Percentiles rank a stretch among this genome's conserved stretches.
Evolutionary conservation across 2,888 invertebrate species (phyloP).

Genomic region (Ormia ochracea): DNA sequence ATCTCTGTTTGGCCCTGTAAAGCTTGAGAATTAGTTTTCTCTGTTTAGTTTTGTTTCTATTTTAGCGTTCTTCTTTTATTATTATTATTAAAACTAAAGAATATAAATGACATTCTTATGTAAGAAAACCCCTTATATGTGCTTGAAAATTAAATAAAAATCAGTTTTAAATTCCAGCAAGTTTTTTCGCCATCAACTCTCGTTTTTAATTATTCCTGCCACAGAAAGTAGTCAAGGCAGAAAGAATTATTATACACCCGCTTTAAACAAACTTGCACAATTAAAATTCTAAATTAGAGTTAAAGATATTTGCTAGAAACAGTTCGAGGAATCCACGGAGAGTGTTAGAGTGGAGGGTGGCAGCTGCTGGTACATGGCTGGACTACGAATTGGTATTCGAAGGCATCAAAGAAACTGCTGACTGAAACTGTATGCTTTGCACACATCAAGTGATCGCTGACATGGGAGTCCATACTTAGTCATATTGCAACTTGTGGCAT

Average conservation of each 20-base stretch:
- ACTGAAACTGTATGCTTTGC: too few species aligned
- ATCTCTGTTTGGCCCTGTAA: slow-evolving; percentile 32
- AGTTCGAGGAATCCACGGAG: neutral
- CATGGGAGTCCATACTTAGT: too few species aligned
- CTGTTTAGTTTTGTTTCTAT: neutral
- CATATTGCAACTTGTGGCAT: too few species aligned
- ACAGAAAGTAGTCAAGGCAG: slow-evolving; percentile 8
- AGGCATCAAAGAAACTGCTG: too few species aligned
- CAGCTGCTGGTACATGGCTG: too few species aligned
- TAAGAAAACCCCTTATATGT: slow-evolving; percentile 29
- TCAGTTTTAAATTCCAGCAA: slow-evolving; percentile 47
- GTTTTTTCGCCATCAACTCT: slow-evolving; percentile 6
- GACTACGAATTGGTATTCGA: too few species aligned
- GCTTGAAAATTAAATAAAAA: slow-evolving; percentile 39
- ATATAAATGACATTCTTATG: slow-evolving; percentile 37
- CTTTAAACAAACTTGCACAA: slow-evolving; percentile 5
- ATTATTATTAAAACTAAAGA: slow-evolving; percentile 26
- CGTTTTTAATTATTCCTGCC: slow-evolving; percentile 33
- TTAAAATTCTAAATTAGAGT: slow-evolving; percentile 16
- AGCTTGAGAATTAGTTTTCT: slow-evolving; percentile 45
- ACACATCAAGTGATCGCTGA: too few species aligned
- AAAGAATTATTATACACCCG: slow-evolving; percentile 33
- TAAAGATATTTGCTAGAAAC: neutral
- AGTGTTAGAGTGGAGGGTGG: too few species aligned
- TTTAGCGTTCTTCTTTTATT: slow-evolving; percentile 14